phyloP scores from a whole-genome alignment of 1,140 invertebrate genomes.

The Gryllus bimaculatus region DNA sequence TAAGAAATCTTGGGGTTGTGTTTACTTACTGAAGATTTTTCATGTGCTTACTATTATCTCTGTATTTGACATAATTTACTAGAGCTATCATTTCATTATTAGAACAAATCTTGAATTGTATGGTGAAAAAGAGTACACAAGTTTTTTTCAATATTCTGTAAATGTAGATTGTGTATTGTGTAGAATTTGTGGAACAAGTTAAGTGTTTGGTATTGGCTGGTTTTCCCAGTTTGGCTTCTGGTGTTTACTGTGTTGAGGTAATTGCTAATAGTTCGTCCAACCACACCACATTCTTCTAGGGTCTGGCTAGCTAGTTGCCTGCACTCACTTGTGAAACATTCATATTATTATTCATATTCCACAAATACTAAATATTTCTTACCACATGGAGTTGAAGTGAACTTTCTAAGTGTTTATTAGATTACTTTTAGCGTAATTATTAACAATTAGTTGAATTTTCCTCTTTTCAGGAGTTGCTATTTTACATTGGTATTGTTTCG shows the following conservation, averaged over 20 bases:
- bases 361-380: conserved; percentile 1
- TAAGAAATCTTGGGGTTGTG: no score
- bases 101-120: neutral
- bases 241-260: conserved; percentile 4
- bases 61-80: no score
- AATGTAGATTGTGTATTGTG: conserved; percentile 1
- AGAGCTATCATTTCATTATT: no score
- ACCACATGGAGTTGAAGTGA: conserved; percentile 3
- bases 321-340: conserved; percentile 1
- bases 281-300: neutral
- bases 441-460: conserved; percentile 16
- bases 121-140: conserved; percentile 4
- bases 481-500: conserved; percentile 18
- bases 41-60: no score
- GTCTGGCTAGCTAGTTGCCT: conserved; percentile 2
- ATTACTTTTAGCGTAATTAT: conserved; percentile 11
- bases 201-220: neutral
- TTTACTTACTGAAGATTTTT: no score
- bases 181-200: conserved; percentile 1
- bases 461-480: conserved; percentile 17
- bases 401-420: neutral
- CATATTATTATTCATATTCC: neutral
- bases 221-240: conserved; percentile 3
- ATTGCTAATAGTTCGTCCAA: conserved; percentile 4
- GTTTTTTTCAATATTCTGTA: neutral